Base-by-base conservation (phyloP, 2,888 invertebrate genomes). In the Synergus itoensis region DNA sequence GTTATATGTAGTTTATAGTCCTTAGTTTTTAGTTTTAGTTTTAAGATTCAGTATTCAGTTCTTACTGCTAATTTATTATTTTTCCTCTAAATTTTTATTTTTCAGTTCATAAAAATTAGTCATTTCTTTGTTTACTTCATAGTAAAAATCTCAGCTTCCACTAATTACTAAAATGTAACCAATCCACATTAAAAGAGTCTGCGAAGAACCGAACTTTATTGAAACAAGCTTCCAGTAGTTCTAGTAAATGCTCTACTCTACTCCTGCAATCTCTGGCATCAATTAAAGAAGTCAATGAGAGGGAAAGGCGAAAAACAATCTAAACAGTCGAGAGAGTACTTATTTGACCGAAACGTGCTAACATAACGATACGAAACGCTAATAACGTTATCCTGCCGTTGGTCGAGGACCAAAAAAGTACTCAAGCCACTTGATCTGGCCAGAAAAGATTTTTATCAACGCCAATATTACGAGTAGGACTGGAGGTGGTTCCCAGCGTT, bases 351-450 rank as follows among this genome's bases (percentile, higher is more conserved):
- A 84, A 86, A 86, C 87, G 87, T 83, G 86, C 82, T 84, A 85
- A 84, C 82, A 85, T 87, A 85, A 86, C 87, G 88, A 87, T 87
- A 86, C 86, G 84, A 84, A 85, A 85, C 89, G 86, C 88, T 90
- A 91, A 91, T 89, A 89, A 90, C 84, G 90, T 89, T 90, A 89
- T 87, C 85, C 83, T 82, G 84, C 82, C 84, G 81, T n/a, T 57
- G 53, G 81, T 80, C 77, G 83, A 86, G 83, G 76, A 81, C 73
- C 65, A 40, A 81, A 82, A 83, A 84, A 87, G 84, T 84, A 79
- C 81, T 86, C 80, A 79, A 82, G 80, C 67, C 28, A 18, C 36
- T 62, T 36, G 16, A 43, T 76, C 43, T 63, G 65, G n/a, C 14
- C 43, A 67, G 40, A 57, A 40, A 64, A 63, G 77, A 36, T 80